phyloP scores from a whole-genome alignment of 2,113 vertebrate genomes.

The Cebus imitator region DNA sequence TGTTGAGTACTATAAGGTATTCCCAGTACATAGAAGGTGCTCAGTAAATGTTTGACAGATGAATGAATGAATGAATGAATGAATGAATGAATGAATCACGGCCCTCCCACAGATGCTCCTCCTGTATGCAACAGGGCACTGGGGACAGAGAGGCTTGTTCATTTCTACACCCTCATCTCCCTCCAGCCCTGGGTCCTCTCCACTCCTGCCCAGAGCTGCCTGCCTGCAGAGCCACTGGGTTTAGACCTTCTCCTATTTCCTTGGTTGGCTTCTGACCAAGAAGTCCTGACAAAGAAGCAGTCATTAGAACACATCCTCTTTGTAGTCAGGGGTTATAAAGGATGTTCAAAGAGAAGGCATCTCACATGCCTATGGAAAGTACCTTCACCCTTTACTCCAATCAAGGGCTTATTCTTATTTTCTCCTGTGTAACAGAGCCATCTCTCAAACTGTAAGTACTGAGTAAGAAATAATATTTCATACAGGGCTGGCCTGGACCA shows the following conservation, averaged over 20 bases:
- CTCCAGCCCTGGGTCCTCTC: not conserved
- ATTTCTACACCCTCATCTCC: not conserved
- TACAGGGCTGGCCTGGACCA: not conserved
- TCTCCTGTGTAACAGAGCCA: not conserved
- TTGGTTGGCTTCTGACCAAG: slow-evolving; percentile 47
- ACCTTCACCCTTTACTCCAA: not conserved
- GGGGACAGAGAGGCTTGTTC: not conserved
- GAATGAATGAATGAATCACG: not conserved
- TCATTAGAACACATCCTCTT: slow-evolving; percentile 43
- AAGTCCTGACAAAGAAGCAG: slow-evolving; percentile 46
- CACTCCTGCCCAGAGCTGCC: not conserved
- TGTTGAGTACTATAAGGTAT: not conserved
- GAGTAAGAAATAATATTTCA: not conserved
- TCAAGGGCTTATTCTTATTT: slow-evolving; percentile 24
- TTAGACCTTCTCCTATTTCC: slow-evolving; percentile 13
- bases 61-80: not conserved
- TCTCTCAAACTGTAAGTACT: not conserved
- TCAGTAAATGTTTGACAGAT: not conserved
- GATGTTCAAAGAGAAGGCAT: not conserved
- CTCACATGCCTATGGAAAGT: not conserved
- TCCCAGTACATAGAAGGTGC: not conserved
- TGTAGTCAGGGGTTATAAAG: not conserved
- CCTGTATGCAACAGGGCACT: not conserved
- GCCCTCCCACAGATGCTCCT: not conserved
- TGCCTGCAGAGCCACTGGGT: not conserved